Evolutionary conservation across 2,113 vertebrate genomes (phyloP).

Genomic region (Pteruthius melanotis): DNA sequence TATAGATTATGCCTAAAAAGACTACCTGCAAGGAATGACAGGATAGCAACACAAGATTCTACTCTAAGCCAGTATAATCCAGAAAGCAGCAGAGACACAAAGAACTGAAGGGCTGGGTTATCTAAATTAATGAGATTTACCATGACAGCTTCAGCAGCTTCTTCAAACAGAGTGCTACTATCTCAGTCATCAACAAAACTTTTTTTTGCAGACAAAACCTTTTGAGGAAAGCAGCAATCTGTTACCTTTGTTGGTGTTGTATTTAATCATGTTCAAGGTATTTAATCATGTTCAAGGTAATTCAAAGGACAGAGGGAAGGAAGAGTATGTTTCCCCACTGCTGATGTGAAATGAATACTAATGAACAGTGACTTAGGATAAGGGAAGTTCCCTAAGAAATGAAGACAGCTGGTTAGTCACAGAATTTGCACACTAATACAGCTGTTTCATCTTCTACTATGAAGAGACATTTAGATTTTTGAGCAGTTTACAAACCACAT

Average conservation of each 20-base stretch:
- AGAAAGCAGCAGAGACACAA: background rate
- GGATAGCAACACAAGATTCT: background rate
- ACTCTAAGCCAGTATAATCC: background rate
- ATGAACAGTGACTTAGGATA: background rate
- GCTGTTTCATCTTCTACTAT: background rate
- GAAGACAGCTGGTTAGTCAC: background rate
- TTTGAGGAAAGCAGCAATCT: background rate
- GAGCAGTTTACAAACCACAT: background rate
- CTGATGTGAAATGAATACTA: background rate
- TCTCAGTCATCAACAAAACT: background rate
- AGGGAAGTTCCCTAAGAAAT: background rate
- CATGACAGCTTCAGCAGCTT: background rate
- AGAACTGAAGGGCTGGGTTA: background rate
- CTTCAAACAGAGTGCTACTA: background rate
- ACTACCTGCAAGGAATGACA: background rate
- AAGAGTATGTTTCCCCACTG: background rate
- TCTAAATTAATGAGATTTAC: background rate
- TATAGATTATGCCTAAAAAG: background rate
- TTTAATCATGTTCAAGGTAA: constrained; percentile 12
- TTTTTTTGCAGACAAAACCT: background rate
- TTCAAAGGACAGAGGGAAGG: background rate
- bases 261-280: background rate
- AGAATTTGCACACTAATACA: background rate
- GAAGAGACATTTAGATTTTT: background rate
- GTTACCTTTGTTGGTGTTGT: background rate